phyloP scores from a whole-genome alignment of 2,113 vertebrate genomes.

The Passerina amoena region DNA sequence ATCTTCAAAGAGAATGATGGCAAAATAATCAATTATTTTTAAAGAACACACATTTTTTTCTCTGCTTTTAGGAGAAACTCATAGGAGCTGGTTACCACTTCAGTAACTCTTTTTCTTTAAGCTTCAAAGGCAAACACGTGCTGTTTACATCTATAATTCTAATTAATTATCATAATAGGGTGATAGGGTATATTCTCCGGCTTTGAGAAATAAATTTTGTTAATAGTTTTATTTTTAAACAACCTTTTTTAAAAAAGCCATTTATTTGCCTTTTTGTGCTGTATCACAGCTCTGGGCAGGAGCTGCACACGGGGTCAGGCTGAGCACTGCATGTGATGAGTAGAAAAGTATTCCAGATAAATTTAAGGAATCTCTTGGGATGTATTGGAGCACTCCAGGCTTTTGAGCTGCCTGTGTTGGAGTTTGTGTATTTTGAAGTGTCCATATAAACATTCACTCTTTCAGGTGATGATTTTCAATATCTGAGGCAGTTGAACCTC shows the following conservation, averaged over 20 bases:
- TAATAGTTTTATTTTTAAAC: background rate
- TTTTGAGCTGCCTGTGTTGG: too few species aligned
- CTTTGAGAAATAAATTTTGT: background rate
- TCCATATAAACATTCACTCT: background rate
- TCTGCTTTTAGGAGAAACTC: background rate
- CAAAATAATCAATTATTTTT: background rate
- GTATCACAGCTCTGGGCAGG: background rate
- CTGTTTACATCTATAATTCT: background rate
- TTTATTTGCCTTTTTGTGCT: background rate
- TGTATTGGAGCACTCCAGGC: background rate
- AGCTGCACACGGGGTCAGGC: background rate
- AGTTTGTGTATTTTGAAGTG: background rate
- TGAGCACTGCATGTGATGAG: background rate
- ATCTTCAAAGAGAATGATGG: background rate
- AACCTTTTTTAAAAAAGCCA: background rate
- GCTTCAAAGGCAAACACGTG: background rate
- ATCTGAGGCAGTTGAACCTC: background rate
- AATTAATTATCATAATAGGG: background rate
- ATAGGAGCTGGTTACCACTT: background rate
- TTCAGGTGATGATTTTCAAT: background rate
- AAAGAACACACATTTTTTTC: fast-evolving
- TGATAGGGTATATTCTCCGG: background rate
- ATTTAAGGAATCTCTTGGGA: background rate
- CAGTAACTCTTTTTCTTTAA: background rate
- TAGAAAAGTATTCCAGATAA: background rate